Percentiles rank a stretch among this genome's conserved stretches.
Conservation (phyloP, 2,113 vertebrate species). For the Sclerurus mexicanus region DNA sequence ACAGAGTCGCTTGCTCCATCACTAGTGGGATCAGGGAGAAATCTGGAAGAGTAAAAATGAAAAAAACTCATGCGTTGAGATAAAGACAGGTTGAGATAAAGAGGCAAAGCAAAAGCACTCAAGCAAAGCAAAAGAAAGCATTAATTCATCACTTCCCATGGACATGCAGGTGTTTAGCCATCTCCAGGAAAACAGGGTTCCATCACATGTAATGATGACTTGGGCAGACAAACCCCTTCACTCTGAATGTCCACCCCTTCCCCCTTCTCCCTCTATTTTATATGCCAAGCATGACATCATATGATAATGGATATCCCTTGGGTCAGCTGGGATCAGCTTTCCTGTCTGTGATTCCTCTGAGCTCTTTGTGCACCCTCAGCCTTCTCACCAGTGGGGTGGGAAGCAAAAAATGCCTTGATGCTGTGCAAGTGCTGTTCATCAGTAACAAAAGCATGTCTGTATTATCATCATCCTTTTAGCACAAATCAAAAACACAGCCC, state of each 20-base stretch:
- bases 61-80: not conserved
- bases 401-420: not conserved
- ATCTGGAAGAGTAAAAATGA: not conserved
- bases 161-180: not conserved
- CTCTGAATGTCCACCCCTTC: not conserved
- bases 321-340: not conserved
- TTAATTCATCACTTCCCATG: not conserved
- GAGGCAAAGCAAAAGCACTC: not conserved
- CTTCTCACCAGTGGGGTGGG: no score
- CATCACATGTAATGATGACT: not conserved
- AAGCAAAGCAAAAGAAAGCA: not conserved
- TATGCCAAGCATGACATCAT: not conserved
- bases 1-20: not conserved
- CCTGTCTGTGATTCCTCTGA: fast-evolving
- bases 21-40: not conserved
- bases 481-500: not conserved
- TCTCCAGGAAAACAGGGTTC: not conserved
- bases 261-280: fast-evolving
- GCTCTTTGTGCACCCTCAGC: not conserved
- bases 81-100: not conserved
- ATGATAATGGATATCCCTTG: not conserved
- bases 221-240: not conserved
- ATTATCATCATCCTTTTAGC: not conserved
- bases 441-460: not conserved
- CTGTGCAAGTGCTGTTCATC: not conserved